Percentiles rank a stretch among this genome's conserved stretches.
Evolutionary conservation across 2,888 invertebrate species (phyloP).

Genomic region (Selenia dentaria): DNA sequence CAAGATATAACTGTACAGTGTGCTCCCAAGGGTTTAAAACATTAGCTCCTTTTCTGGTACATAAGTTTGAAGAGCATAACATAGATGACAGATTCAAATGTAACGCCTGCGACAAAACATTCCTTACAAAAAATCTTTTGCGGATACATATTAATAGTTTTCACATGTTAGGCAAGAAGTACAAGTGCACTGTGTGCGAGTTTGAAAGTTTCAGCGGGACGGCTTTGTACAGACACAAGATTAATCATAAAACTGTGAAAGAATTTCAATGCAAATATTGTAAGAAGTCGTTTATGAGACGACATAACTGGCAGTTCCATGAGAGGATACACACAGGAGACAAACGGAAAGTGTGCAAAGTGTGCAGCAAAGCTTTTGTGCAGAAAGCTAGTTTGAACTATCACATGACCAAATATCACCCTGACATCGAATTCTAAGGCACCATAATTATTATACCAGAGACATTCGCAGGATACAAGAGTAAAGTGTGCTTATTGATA

Average conservation of each 20-base stretch:
- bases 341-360: conserved; percentile 58
- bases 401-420: conserved; percentile 73
- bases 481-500: no score
- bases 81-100: conserved; percentile 66
- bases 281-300: conserved; percentile 67
- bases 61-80: conserved; percentile 59
- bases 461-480: no score
- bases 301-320: conserved; percentile 55
- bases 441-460: no score
- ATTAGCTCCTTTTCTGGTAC: conserved; percentile 15
- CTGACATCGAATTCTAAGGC: conserved; percentile 60
- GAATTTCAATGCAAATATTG: conserved; percentile 70
- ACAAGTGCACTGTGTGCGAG: conserved; percentile 58
- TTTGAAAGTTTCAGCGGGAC: no score
- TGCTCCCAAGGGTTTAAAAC: not conserved
- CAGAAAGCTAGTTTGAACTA: conserved; percentile 75
- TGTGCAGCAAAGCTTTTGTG: conserved; percentile 67
- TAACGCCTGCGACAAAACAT: conserved; percentile 62
- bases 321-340: conserved; percentile 72
- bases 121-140: conserved; percentile 56
- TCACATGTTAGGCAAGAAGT: conserved; percentile 67
- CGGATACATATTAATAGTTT: conserved; percentile 60
- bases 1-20: not conserved
- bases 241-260: conserved; percentile 65
- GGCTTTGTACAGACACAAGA: conserved; percentile 60